Conservation (phyloP, 2,888 invertebrate genomes). For the Asteroscopus sphinx region DNA sequence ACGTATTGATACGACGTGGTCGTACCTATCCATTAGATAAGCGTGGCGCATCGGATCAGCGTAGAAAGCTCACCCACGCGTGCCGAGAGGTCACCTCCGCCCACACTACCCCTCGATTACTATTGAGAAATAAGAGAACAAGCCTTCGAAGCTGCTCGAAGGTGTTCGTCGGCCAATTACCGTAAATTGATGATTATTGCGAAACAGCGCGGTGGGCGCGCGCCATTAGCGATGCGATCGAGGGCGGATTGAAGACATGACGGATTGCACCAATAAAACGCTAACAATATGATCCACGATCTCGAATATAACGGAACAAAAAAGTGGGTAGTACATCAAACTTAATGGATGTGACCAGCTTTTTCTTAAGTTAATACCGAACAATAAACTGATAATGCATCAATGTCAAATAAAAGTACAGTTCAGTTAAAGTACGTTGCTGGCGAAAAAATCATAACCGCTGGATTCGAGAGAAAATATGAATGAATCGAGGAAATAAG, state of each 20-base stretch:
- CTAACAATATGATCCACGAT: conserved; percentile 51
- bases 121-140: conserved; percentile 72
- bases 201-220: conserved; percentile 69
- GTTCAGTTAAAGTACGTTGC: conserved; percentile 24
- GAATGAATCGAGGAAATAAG: conserved; percentile 1
- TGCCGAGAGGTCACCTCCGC: conserved; percentile 82
- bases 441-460: neutral
- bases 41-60: conserved; percentile 65
- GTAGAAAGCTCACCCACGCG: conserved; percentile 85
- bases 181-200: conserved; percentile 80
- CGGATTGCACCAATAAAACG: conserved; percentile 62
- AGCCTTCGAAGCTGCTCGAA: conserved; percentile 56
- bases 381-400: conserved; percentile 45
- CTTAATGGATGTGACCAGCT: conserved; percentile 48
- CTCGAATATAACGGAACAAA: conserved; percentile 45
- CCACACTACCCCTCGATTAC: conserved; percentile 75
- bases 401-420: conserved; percentile 48
- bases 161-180: conserved; percentile 76
- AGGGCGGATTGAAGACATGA: conserved; percentile 65
- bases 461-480: neutral
- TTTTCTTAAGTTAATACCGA: conserved; percentile 47
- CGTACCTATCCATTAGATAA: conserved; percentile 63
- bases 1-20: conserved; percentile 58
- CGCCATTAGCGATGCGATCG: conserved; percentile 63
- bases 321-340: conserved; percentile 48